Conservation (phyloP, 2,113 vertebrate species). For the Chloroceryle aenea region DNA sequence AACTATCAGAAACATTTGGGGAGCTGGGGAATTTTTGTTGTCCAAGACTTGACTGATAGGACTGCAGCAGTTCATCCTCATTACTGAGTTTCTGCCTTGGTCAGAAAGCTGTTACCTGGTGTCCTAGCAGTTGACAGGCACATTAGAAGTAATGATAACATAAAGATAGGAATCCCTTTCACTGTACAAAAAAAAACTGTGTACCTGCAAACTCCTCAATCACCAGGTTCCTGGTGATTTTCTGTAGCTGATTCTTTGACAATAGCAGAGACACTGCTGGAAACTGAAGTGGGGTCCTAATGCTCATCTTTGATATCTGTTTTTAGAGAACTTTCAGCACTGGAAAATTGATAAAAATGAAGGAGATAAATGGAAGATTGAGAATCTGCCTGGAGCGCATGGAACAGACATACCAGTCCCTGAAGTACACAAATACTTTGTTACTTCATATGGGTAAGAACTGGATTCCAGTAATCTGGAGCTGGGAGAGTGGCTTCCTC, state of each 20-base stretch:
- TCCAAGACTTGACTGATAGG: not conserved
- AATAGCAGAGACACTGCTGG: not conserved
- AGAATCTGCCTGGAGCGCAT: conserved; percentile 68
- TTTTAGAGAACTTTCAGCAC: conserved; percentile 72
- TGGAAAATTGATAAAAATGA: conserved; percentile 72
- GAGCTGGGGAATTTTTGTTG: not conserved
- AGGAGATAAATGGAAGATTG: conserved; percentile 77
- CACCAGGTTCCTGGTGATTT: not conserved
- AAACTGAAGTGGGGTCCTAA: not conserved
- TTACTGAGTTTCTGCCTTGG: not conserved
- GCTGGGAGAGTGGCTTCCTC: not conserved
- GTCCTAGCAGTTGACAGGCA: not conserved
- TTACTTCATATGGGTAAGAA: conserved; percentile 81
- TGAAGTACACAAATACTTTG: conserved; percentile 79
- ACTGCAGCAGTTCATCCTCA: not conserved
- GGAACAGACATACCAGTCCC: conserved; percentile 56
- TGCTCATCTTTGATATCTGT: not conserved
- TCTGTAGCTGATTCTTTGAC: not conserved
- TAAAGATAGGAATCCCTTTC: not conserved
- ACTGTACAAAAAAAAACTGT: not conserved
- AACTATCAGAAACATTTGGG: not conserved
- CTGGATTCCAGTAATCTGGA: not conserved
- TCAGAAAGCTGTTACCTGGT: not conserved
- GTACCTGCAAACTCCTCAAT: not conserved
- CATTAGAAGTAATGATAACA: not conserved